Evolutionary conservation across 2,888 invertebrate genomes (phyloP), one percentile per base, ranked within the genome.

Genomic region (Masnerella sp.): DNA sequence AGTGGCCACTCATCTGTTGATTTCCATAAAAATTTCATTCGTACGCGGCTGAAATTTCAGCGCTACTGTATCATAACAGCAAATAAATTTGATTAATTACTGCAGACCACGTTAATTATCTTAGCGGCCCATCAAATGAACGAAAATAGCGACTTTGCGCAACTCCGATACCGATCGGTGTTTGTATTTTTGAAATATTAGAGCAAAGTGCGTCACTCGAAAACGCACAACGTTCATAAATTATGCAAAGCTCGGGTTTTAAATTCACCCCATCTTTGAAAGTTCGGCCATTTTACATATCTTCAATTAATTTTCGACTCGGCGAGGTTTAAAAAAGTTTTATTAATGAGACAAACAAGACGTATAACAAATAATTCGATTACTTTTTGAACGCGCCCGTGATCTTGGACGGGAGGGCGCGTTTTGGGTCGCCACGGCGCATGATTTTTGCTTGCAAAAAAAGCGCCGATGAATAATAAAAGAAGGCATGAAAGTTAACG

Each of bases 231-330:
- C 18, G 32, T 34, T 67, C 67, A 61, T 73, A 73, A 67, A 73
- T 73, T 67, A 67, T 73, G 73, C 67, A 56, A 42, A 49, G 42
- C 32, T 61, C 36, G 42, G 49, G 67, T 62, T 73, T 73, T 73
- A 56, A 67, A 73, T 73, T 61, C 67, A 67, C 73, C 58, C 62
- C 43, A 49, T 67, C 49, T 15, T 61, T 47, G 17, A 20, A 61
- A 52, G 34, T 40, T 36, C 17, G 25, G 2, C 14, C 36, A 49
- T 42, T 73, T 67, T 56, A 43, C 61, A 56, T 54, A 40, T 49
- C 56, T 56, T 67, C 56, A 62, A 67, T 61, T 59, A 59, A 69
- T 38, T 65, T 36, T 5, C 54, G 49, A 69, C 45, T 65, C 38
- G 2, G 34, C 40, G 30, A 3, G 40, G 49, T n/a, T 22, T 9